Evolutionary conservation across 2,888 invertebrate species (phyloP).

Genomic region (Molorchus minor): DNA sequence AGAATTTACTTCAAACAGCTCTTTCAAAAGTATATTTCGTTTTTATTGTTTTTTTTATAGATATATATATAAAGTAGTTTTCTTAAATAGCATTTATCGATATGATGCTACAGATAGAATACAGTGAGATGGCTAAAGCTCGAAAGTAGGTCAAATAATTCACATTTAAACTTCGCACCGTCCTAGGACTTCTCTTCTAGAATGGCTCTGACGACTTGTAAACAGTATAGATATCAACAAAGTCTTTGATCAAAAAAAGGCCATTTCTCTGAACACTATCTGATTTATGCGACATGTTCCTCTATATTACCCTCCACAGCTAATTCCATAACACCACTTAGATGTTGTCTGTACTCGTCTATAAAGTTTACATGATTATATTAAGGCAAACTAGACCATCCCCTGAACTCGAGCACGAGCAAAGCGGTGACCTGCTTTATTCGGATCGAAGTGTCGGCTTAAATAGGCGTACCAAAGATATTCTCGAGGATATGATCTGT

Average conservation of each 20-base stretch:
- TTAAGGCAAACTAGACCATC: conserved; percentile 1
- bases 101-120: background rate
- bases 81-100: background rate
- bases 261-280: too few relatives aligned
- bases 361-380: conserved; percentile 15
- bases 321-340: background rate
- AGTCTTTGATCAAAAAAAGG: too few relatives aligned
- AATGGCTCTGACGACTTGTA: too few relatives aligned
- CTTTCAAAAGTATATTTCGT: background rate
- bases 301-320: background rate
- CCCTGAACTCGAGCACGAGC: conserved; percentile 5
- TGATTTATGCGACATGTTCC: too few relatives aligned
- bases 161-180: too few relatives aligned
- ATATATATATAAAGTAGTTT: too few relatives aligned
- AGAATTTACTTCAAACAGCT: background rate
- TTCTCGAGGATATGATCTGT: conserved; percentile 30
- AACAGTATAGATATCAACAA: too few relatives aligned
- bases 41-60: background rate
- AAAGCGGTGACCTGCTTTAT: conserved; percentile 10
- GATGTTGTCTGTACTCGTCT: background rate
- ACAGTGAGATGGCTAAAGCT: background rate
- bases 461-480: conserved; percentile 13
- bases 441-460: background rate
- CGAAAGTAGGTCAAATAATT: too few relatives aligned
- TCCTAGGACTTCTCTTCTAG: too few relatives aligned